These are phyloP conservation scores for Bhutanitis thaidina DNA, from an alignment of 2,888 invertebrate species.

Conservation along the genomic window DNA sequence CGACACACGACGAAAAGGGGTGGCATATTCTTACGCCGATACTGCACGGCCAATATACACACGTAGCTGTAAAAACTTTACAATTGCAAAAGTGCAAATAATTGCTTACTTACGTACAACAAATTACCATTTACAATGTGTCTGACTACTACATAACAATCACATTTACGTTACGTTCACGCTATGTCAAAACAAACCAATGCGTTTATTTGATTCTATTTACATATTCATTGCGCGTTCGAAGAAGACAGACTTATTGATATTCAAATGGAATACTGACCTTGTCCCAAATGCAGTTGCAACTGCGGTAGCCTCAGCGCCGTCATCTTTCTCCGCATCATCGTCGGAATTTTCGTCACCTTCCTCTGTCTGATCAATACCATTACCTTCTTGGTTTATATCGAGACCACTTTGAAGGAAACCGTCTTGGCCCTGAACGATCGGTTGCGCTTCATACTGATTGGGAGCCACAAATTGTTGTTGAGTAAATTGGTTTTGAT, in stretches of 20 bases:
- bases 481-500: conserved; percentile 27
- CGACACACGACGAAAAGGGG: no score
- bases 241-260: conserved; percentile 27
- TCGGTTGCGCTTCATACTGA: conserved; percentile 22
- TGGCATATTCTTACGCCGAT: no score
- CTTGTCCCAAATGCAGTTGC: conserved; percentile 70
- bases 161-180: conserved; percentile 20
- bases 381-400: conserved; percentile 60
- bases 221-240: conserved; percentile 30
- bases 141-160: conserved; percentile 13
- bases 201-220: conserved; percentile 21
- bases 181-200: conserved; percentile 20
- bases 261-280: conserved; percentile 45
- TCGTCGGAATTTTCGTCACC: conserved; percentile 39
- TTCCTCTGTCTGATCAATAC: conserved; percentile 46
- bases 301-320: conserved; percentile 55
- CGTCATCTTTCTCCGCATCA: conserved; percentile 35
- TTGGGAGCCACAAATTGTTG: conserved; percentile 22
- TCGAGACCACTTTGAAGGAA: conserved; percentile 58
- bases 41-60: no score
- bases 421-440: conserved; percentile 29
- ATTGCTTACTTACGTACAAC: background rate
- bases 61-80: no score
- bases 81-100: no score
- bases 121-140: conserved; percentile 9